Conservation (phyloP, 2,797 vertebrate species). For the Novumbra hubbsi region DNA sequence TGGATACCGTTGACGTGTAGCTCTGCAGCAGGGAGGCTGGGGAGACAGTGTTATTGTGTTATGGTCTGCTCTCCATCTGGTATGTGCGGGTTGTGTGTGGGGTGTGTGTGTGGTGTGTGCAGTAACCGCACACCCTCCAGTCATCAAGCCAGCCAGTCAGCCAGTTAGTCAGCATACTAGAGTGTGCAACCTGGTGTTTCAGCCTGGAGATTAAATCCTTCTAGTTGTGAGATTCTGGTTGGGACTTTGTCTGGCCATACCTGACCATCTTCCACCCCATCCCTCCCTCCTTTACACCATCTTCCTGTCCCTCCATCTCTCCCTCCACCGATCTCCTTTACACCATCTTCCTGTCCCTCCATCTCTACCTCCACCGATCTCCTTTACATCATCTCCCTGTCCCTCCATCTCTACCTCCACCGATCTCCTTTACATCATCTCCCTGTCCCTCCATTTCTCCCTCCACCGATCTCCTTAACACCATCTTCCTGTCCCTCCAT, state of each 20-base stretch:
- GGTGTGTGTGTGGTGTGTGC: slow-evolving; percentile 36
- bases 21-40: slow-evolving; percentile 52
- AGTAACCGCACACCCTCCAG: slow-evolving; percentile 22
- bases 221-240: slow-evolving; percentile 48
- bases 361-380: slow-evolving; percentile 12
- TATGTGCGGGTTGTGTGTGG: slow-evolving; percentile 42
- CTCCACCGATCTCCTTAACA: neutral
- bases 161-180: slow-evolving; percentile 46
- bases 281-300: slow-evolving; percentile 1
- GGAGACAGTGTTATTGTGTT: slow-evolving; percentile 69
- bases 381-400: neutral
- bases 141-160: neutral
- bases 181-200: slow-evolving; percentile 34
- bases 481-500: slow-evolving; percentile 7
- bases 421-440: neutral
- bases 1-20: slow-evolving; percentile 57
- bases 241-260: neutral
- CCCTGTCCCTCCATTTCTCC: slow-evolving; percentile 16
- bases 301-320: no score
- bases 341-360: slow-evolving; percentile 15
- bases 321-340: neutral
- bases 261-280: slow-evolving; percentile 11
- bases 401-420: no score
- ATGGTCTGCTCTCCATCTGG: slow-evolving; percentile 67
- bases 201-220: slow-evolving; percentile 47